Base-by-base conservation (phyloP, 2,113 vertebrate species). In the Hippoglossus stenolepis region DNA sequence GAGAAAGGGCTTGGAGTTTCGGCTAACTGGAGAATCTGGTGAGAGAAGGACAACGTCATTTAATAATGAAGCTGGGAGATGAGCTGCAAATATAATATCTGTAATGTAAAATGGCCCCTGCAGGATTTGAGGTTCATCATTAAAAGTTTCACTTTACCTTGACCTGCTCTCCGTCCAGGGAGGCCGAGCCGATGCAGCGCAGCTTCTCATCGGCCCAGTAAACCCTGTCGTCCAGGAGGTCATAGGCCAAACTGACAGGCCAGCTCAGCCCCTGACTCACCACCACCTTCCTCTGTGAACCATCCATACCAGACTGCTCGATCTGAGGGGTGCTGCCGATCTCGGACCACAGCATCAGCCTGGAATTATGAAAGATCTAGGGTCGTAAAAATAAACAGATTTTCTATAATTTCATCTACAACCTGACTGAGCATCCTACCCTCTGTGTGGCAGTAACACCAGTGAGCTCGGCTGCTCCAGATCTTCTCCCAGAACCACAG, bases 141-240 rank as follows among this genome's bases (percentile, higher is more conserved):
- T 12, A 9, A 49, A 49, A 17, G 5, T 17, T 8, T 2, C 4
- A 40, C 35, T 63, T 47, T 49, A 65, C 63, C 90, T 93, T 94
- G 26, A 98, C 62, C 3, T 85, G 40, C 1, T 93, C 92, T 54
- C 96, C 97, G 51, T 97, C 95, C 73, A 97, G 89, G 54, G 64
- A 93, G 3, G 92, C 94, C 12, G 97, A 97, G 43, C 95, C 95
- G 0, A 98, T 88, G 53, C 92, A 96, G 66, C 92, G 93, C 78
- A 97, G 84, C 81, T 97, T 97, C 77, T 97, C 96, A 61, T 99
- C 97, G 0, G 95, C 93, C 97, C 97, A 99, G 91, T 96, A 98
- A 74, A 98, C 92, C 77, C 91, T 89, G 90, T 91, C 89, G n/a
- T 91, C 90, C 58, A 96, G 60, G 4, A 90, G 80, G 87, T 98